Evolutionary conservation across 2,797 vertebrate species (phyloP).

Genomic region (Nothura maculosa): DNA sequence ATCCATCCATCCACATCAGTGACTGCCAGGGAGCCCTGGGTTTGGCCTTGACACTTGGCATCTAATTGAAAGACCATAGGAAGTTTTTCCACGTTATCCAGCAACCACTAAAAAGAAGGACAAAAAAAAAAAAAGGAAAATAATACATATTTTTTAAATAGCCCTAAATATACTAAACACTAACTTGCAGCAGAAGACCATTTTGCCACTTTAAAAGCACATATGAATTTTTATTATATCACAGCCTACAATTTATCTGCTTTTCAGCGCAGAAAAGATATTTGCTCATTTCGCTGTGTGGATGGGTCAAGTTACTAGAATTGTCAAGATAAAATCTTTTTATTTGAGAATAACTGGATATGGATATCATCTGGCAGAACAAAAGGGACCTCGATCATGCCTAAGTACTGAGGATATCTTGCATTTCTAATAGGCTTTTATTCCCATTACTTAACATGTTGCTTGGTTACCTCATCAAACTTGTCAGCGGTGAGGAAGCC

Average conservation of each 20-base stretch:
- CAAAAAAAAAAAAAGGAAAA: not conserved
- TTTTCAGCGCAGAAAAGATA: not conserved
- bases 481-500: conserved; percentile 30
- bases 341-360: conserved; percentile 11
- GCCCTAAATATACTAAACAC: not conserved
- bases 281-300: conserved; percentile 1
- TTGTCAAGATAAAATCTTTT: not conserved
- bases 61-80: not conserved
- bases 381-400: conserved; percentile 28
- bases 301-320: conserved; percentile 9
- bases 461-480: conserved; percentile 60
- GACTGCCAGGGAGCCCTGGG: not conserved
- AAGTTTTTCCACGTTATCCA: not conserved
- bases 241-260: not conserved
- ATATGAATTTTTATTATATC: not conserved
- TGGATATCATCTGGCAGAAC: conserved; percentile 14
- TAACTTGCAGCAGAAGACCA: not conserved
- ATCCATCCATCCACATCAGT: not conserved
- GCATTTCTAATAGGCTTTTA: conserved; percentile 27
- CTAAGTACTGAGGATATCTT: not conserved
- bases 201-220: not conserved
- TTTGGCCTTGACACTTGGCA: not conserved
- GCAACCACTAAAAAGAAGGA: not conserved
- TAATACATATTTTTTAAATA: not conserved
- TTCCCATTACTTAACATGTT: conserved; percentile 54